A percentile compares a stretch with the other conserved stretches of the same genome.
Conservation (phyloP, 2,797 vertebrate species). For the Tadarida brasiliensis region DNA sequence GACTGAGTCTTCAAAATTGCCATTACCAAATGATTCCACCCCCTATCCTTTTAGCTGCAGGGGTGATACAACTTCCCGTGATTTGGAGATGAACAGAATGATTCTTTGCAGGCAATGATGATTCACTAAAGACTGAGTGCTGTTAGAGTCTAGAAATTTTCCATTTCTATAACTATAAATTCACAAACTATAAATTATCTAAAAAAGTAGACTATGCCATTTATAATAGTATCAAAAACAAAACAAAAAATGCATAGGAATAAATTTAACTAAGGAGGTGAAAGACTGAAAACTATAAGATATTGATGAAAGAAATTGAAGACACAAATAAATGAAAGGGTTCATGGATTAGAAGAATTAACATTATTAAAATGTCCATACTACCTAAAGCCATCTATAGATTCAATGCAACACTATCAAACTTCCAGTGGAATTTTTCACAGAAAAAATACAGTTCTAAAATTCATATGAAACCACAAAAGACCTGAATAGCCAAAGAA, state of each 20-base stretch:
- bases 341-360: not conserved
- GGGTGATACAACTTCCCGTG: not conserved
- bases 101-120: not conserved
- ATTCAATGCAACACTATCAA: not conserved
- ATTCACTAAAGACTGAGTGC: not conserved
- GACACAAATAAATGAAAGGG: not conserved
- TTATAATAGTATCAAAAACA: not conserved
- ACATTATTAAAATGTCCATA: not conserved
- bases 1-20: slow-evolving; percentile 24
- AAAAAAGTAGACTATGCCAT: not conserved
- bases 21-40: slow-evolving; percentile 72
- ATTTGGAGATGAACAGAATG: slow-evolving; percentile 32
- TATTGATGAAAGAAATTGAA: not conserved
- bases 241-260: not conserved
- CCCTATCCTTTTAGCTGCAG: slow-evolving; percentile 30
- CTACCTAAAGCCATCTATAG: not conserved
- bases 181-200: not conserved
- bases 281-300: not conserved
- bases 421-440: not conserved
- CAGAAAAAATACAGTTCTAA: not conserved
- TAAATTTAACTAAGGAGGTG: not conserved
- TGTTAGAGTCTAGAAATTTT: not conserved
- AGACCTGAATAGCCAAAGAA: not conserved
- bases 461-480: not conserved
- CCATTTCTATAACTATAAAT: not conserved